Percentiles rank a stretch among this genome's conserved stretches.
Evolutionary conservation across 2,113 vertebrate genomes (phyloP).

Genomic region (Calyptommatus sinebrachiatus): DNA sequence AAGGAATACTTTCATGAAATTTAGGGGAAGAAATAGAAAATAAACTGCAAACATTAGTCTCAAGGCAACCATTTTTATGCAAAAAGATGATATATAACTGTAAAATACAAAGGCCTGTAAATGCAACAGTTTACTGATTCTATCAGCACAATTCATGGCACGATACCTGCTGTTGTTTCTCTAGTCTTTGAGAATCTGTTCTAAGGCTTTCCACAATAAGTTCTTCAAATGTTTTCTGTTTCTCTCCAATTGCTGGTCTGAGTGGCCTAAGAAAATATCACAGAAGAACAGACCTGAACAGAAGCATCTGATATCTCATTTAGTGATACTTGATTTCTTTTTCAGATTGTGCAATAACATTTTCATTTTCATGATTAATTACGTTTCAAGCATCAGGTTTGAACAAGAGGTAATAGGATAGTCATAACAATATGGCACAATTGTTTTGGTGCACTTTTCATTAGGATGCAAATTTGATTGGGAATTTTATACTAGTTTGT

Average conservation of each 20-base stretch:
- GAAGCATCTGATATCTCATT: neutral
- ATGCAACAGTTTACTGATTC: neutral
- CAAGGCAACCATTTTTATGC: neutral
- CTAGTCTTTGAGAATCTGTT: conserved; percentile 30
- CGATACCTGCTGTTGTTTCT: conserved; percentile 52
- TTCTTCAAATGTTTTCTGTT: conserved; percentile 60
- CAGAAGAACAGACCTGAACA: neutral
- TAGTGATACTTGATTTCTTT: neutral
- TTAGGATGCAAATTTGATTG: neutral
- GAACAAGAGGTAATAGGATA: neutral
- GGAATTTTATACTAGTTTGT: neutral
- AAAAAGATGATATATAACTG: neutral
- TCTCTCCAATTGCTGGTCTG: conserved; percentile 42
- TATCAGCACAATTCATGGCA: neutral
- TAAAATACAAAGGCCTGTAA: neutral
- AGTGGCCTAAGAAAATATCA: conserved; percentile 50
- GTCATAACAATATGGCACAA: neutral
- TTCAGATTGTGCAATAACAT: too few relatives aligned
- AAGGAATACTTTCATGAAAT: too few relatives aligned
- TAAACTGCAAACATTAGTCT: neutral
- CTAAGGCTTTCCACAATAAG: conserved; percentile 58
- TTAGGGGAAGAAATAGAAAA: neutral
- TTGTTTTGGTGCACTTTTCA: neutral
- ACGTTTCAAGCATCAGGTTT: neutral
- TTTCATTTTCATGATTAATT: neutral